These are phyloP conservation scores for Nasonia longicornis DNA, from an alignment of 1,140 invertebrate species.

Conservation along the genomic window DNA sequence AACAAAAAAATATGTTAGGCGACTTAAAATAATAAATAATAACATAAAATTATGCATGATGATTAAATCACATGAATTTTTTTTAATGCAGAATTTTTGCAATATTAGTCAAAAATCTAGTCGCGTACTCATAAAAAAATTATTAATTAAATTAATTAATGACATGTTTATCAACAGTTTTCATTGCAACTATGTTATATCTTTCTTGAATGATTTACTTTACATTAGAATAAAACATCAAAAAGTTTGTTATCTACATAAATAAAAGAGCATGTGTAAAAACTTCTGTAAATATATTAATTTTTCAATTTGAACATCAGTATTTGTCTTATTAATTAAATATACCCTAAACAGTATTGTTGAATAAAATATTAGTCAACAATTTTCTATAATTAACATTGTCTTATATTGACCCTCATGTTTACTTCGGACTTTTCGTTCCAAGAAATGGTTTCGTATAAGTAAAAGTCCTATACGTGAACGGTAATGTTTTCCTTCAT, in stretches of 20 bases:
- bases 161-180: background rate
- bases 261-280: slow-evolving; percentile 27
- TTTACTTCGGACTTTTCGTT: no score
- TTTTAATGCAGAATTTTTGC: background rate
- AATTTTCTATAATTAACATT: no score
- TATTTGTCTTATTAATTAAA: background rate
- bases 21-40: background rate
- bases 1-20: background rate
- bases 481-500: no score
- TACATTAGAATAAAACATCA: slow-evolving; percentile 1
- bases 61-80: background rate
- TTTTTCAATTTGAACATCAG: slow-evolving; percentile 1
- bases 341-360: background rate
- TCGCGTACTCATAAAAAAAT: slow-evolving; percentile 18
- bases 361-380: background rate
- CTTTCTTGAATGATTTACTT: slow-evolving; percentile 23
- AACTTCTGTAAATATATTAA: slow-evolving; percentile 40
- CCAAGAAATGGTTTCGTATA: no score
- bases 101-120: slow-evolving; percentile 36
- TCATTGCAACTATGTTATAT: background rate
- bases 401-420: no score
- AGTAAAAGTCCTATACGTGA: no score
- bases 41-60: background rate
- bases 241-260: slow-evolving; percentile 33
- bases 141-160: slow-evolving; percentile 18